Evolutionary conservation across 1,140 invertebrate genomes (phyloP), one percentile per base, ranked within the genome.

Genomic region (Octopus sinensis): DNA sequence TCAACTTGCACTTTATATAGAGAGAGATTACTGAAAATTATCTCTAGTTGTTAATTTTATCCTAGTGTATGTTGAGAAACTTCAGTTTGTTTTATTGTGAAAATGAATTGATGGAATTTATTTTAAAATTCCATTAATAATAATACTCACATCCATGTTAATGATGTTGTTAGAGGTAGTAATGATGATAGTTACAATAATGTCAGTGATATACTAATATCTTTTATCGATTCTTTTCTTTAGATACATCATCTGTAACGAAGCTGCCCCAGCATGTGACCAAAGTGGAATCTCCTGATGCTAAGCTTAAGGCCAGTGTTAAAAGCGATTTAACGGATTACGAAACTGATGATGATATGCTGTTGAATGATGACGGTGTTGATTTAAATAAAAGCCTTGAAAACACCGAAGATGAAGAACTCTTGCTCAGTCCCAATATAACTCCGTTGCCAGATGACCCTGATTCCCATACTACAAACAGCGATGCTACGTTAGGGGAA

Each of bases 311-410:
- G 13, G 9, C 30, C 13, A 73, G 30, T 13, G 5, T 73, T 6
- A 73, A 73, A 73, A 73, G 68, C 6, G 68, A 73, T 73, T n/a
- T 73, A n/a, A 73, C 68, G 17, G 68, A 73, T 73, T 73, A 73
- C 6, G 68, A 73, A 73, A 73, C 68, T 73, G 68, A 73, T 73
- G 68, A 73, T 73, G 68, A 73, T 13, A 73, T 23, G 17, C 13
- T 73, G 6, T 73, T 73, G 13, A 73, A 73, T 17, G 68, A 73
- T n/a, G 68, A 73, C 6, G 68, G 30, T 13, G 6, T 73, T 13
- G 68, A 73, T 17, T 13, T 73, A 13, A n/a, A 23, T 73, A 73
- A 73, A 73, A 73, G 68, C 13, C 68, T 73, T 73, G 68, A 73
- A 17, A 73, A 73, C 30, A 73, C 68, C 17, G 68, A 73, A 73